Evolutionary conservation across 2,888 invertebrate species (phyloP), one percentile per base, ranked within the genome.

Genomic region (Hirtodrosophila alboralis): DNA sequence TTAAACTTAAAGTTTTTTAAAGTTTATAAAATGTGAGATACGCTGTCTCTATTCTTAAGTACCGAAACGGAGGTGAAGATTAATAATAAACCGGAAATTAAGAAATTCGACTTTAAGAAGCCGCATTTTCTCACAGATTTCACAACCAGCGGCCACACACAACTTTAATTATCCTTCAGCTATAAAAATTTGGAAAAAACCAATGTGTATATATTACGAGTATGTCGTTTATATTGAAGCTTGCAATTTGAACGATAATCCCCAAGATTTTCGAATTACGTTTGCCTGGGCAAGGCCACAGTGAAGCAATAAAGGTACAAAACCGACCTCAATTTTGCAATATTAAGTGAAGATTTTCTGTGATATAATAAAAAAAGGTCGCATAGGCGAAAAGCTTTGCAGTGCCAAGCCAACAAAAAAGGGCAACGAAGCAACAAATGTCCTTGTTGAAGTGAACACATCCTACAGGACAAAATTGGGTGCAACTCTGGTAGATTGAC

Each of bases 351-450:
- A 61, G 56, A 59, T 67, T 71, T 62, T 47, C 38, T 58, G 38
- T 21, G 62, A 59, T 63, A 72, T 53, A 59, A 61, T 58, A 47
- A 34, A 60, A 78, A 72, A 73, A 65, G 86, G 77, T 85, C 80
- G 34, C 44, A 45, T 49, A 18, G 44, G 38, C 58, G 23, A 59
- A 59, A 14, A 56, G 36, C 31, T 41, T 40, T 14, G n/a, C n/a
- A n/a, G 18, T 23, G 14, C n/a, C 2, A 4, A 34, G 51, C n/a
- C 16, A 18, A 34, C 52, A 47, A 47, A 61, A 52, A 62, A 38
- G 48, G 34, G 40, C 69, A 57, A 13, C 34, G 44, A 34, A 45
- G 45, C 36, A 56, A 41, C 40, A 62, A 57, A 45, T 56, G 51
- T 49, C 49, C 30, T 12, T 18, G 40, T n/a, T 7, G n/a, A 1